Evolutionary conservation across 2,888 invertebrate species (phyloP), one percentile per base, ranked within the genome.

Genomic region (Drosophila diplacantha): DNA sequence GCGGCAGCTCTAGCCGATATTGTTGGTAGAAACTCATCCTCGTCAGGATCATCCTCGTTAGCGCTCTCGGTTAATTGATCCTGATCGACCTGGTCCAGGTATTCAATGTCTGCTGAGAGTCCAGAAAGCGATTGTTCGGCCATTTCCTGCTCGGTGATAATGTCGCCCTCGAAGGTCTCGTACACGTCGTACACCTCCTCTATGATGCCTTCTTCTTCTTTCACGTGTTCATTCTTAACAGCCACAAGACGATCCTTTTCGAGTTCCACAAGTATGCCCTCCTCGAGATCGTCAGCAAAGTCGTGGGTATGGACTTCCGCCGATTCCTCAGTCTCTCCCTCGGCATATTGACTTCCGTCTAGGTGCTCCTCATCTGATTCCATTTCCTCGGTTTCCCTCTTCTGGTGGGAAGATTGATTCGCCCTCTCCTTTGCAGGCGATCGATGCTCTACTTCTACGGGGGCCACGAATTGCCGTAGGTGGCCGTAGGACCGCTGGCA

Each of bases 401-500:
- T 83, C 12, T 12, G n/a, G n/a, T n/a, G n/a, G n/a, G n/a, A n/a
- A n/a, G n/a, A n/a, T n/a, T n/a, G 6, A 5, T 18, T 34, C 9
- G n/a, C 4, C 6, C 9, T 5, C 14, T 53, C 26, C 29, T 53
- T 53, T 6, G 26, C 35, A 4, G 54, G 54, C 12, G 54, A 9
- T 29, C 54, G 54, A 18, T 20, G 59, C 14, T 66, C 87, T 3
- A 84, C 84, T 26, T 80, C 86, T 5, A 86, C 85, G 5, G 87
- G 86, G 2, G 85, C 86, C 55, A 86, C 86, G 51, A 86, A 86
- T 60, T 85, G 81, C 11, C 85, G 74, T n/a, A 86, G 64, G 50
- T 86, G 87, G 44, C 81, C 85, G 64, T 86, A 85, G 5, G 86
- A 87, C 14, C 77, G 75, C 63, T 86, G 87, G 39, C 87, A 86